Percentiles rank a stretch among this genome's conserved stretches.
Conservation (phyloP, 2,888 invertebrate genomes). For the Pogonocherus hispidulus region DNA sequence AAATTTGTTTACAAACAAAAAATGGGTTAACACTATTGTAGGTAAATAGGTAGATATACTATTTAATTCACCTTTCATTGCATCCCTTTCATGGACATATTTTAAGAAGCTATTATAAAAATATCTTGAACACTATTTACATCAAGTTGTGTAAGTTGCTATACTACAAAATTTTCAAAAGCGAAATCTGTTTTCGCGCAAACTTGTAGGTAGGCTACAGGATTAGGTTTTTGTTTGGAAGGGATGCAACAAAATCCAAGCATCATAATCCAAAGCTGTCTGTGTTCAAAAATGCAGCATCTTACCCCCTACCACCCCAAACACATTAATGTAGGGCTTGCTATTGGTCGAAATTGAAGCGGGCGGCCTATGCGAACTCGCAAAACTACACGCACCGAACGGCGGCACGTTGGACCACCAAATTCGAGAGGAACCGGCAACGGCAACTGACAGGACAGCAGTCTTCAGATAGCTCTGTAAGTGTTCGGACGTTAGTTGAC, state of each 20-base stretch:
- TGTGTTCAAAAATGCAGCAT: conserved; percentile 68
- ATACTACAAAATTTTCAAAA: conserved; percentile 12
- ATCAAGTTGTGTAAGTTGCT: too few species aligned
- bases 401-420: conserved; percentile 60
- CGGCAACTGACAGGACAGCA: conserved; percentile 33
- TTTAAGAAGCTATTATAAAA: too few species aligned
- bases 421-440: conserved; percentile 62
- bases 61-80: too few species aligned
- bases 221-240: conserved; percentile 20
- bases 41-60: too few species aligned
- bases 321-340: conserved; percentile 64
- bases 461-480: conserved; percentile 53
- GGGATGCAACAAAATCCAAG: conserved; percentile 48
- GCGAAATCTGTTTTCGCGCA: conserved; percentile 2
- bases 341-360: conserved; percentile 65
- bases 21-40: too few species aligned
- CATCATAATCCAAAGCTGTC: conserved; percentile 60
- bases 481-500: conserved; percentile 46
- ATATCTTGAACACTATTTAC: too few species aligned
- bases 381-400: conserved; percentile 63
- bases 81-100: too few species aligned
- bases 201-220: neutral
- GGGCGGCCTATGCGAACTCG: conserved; percentile 66
- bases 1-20: too few species aligned
- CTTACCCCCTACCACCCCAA: conserved; percentile 65